Conservation (phyloP, 2,797 vertebrate species). For the Microcaecilia unicolor region DNA sequence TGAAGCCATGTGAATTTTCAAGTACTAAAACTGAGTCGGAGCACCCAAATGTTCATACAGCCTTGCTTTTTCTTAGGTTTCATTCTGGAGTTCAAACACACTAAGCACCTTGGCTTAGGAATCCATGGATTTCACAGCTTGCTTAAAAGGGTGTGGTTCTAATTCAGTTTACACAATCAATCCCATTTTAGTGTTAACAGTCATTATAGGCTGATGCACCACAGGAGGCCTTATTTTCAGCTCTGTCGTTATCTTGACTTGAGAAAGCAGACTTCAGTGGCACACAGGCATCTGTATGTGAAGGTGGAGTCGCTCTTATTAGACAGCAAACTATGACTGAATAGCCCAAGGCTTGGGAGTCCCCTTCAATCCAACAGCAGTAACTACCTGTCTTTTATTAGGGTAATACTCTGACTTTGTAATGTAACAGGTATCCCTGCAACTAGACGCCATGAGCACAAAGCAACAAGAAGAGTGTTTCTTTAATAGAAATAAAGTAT, state of each 20-base stretch:
- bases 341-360: conserved; percentile 11
- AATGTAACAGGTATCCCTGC: not conserved
- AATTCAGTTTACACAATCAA: too few species aligned
- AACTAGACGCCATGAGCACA: not conserved
- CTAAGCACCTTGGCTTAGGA: too few species aligned
- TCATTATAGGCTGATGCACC: conserved; percentile 7
- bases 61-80: too few species aligned
- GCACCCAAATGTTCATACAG: too few species aligned
- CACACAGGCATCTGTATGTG: not conserved
- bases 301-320: conserved; percentile 4
- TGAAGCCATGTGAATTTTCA: too few species aligned
- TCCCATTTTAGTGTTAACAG: too few species aligned
- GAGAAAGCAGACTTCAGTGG: conserved; percentile 4
- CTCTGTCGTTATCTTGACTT: conserved; percentile 1
- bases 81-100: too few species aligned
- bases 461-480: too few species aligned
- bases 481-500: too few species aligned
- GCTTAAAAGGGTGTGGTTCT: too few species aligned
- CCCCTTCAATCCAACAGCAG: not conserved
- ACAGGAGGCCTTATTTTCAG: not conserved
- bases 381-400: not conserved
- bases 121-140: too few species aligned
- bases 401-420: not conserved
- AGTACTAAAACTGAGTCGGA: too few species aligned
- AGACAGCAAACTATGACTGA: not conserved